These are phyloP conservation scores for Blastobasis lacticolella DNA, from an alignment of 2,888 invertebrate species.

Conservation along the genomic window DNA sequence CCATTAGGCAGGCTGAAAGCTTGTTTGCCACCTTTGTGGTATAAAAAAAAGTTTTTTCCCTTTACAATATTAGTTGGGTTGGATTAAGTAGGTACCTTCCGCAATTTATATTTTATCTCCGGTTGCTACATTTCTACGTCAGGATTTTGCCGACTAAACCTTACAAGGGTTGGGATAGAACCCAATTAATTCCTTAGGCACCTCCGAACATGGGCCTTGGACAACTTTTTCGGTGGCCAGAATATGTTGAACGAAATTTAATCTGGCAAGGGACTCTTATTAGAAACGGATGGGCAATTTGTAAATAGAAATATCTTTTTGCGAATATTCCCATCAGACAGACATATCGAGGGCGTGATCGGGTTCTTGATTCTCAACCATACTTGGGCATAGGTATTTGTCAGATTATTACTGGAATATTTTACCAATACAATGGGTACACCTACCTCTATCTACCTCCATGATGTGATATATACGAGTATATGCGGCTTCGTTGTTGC, in stretches of 20 bases:
- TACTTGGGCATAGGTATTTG: too few species aligned
- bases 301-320: too few species aligned
- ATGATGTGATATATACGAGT: too few species aligned
- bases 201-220: constrained; percentile 24
- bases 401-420: too few species aligned
- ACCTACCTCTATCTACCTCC: too few species aligned
- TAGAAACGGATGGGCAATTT: not conserved
- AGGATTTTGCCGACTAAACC: constrained; percentile 43
- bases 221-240: constrained; percentile 22
- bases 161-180: constrained; percentile 44
- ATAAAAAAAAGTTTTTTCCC: not conserved
- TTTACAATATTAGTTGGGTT: not conserved
- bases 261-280: constrained; percentile 11
- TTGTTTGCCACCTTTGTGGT: too few species aligned
- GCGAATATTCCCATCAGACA: too few species aligned
- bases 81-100: not conserved
- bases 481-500: too few species aligned
- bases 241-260: constrained; percentile 23
- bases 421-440: too few species aligned
- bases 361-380: too few species aligned
- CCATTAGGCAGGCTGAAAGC: too few species aligned
- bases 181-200: constrained; percentile 46
- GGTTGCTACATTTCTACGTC: not conserved
- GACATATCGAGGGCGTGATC: too few species aligned
- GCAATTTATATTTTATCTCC: not conserved